These are phyloP conservation scores for Poeciliopsis prolifica DNA, from an alignment of 2,113 vertebrate genomes.

Conservation along the genomic window DNA sequence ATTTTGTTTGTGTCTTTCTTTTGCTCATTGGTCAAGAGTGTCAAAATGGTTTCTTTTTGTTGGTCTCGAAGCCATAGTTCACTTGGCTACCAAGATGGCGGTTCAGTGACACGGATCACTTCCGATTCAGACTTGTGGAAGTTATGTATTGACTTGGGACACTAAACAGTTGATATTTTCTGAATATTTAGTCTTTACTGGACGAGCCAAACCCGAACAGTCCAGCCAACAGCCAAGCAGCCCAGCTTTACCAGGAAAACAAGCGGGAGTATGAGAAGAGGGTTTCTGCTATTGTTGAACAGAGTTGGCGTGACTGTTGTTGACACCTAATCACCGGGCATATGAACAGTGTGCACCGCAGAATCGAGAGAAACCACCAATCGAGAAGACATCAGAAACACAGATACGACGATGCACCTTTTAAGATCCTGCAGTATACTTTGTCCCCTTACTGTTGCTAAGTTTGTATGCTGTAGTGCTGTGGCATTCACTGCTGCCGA, in stretches of 20 bases:
- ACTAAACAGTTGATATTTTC: constrained; percentile 18
- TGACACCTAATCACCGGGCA: constrained; percentile 83
- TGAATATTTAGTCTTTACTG: constrained; percentile 86
- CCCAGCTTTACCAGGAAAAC: constrained; percentile 99
- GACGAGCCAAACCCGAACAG: constrained; percentile 99
- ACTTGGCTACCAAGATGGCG: no score
- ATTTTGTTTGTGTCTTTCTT: no score
- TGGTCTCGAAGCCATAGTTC: no score
- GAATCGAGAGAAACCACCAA: constrained; percentile 82
- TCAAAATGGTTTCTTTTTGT: no score
- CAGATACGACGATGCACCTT: constrained; percentile 67
- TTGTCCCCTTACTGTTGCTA: constrained; percentile 89
- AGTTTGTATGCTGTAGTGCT: constrained; percentile 90
- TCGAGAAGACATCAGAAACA: constrained; percentile 57
- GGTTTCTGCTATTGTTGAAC: constrained; percentile 99
- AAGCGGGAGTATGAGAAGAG: constrained; percentile 98
- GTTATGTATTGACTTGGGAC: background rate
- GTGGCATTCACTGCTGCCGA: constrained; percentile 83
- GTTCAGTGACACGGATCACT: no score
- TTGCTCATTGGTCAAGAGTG: no score
- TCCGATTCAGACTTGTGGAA: no score
- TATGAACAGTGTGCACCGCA: constrained; percentile 86
- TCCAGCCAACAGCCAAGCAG: constrained; percentile 98
- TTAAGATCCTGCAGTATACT: constrained; percentile 80
- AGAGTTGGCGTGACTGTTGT: constrained; percentile 99